Base-by-base conservation (phyloP, 2,888 invertebrate genomes). In the Amphipyra tragopoginis region DNA sequence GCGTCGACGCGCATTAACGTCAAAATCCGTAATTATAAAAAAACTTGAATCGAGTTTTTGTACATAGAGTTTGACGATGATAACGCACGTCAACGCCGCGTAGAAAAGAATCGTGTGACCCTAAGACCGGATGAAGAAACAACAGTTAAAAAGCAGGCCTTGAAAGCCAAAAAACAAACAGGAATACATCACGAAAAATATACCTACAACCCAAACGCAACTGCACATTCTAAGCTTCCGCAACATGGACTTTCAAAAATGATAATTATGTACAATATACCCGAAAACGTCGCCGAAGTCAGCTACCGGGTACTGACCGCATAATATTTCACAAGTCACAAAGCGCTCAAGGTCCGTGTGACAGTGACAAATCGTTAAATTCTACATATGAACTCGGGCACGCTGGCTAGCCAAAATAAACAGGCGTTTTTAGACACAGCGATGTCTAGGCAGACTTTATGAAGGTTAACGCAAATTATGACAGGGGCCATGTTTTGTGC, bases 241-340 rank as follows among this genome's bases (percentile, higher is more conserved):
- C 49, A 21, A 36, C 54, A 51, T 39, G n/a, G 11, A 47, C 33
- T n/a, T 60, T 40, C 58, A 65, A 78, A 60, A 71, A 69, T 78
- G 58, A 79, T 79, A 62, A 71, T 70, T 65, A 70, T 21, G 3
- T 61, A 54, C 65, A 63, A 79, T 72, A 80, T 75, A 69, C 67
- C 75, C 77, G 33, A 53, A 67, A 72, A 69, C 33, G 65, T 69
- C 53, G 13, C 56, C 44, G 47, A 65, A 69, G 59, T 54, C 60
- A 59, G 74, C 71, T 65, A 62, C 72, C 72, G 71, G 69, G 47
- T 73, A 67, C 54, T 74, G 72, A 72, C 79, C 77, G 75, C 82
- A 79, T 76, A 84, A 84, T 83, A 84, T 82, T 84, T 83, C 77
- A 83, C 82, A 71, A 81, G 81, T 79, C 79, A 75, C 77, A 81